Evolutionary conservation across 2,797 vertebrate species (phyloP).

Genomic region (Hyperoplus lanceolatus): DNA sequence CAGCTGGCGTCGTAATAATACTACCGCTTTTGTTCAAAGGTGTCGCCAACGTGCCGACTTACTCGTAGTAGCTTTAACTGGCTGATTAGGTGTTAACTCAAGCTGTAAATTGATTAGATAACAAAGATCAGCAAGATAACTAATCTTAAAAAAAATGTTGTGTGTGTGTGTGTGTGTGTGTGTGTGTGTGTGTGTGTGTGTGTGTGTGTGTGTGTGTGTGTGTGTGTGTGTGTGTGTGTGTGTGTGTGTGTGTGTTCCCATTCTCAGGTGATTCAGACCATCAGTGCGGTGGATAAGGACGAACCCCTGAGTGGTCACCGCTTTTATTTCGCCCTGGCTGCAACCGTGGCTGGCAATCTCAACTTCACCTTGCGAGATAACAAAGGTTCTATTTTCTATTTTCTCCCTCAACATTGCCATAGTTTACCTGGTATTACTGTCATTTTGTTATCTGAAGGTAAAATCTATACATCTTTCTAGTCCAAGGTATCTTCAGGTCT

Average conservation of each 20-base stretch:
- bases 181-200: conserved; percentile 5
- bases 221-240: neutral
- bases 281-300: conserved; percentile 95
- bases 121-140: conserved; percentile 29
- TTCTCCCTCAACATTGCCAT: neutral
- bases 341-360: conserved; percentile 88
- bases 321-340: conserved; percentile 92
- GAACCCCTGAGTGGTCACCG: conserved; percentile 92
- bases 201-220: conserved; percentile 5
- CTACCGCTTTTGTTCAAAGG: too few relatives aligned
- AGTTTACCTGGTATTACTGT: neutral
- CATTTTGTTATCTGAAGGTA: neutral
- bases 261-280: conserved; percentile 94
- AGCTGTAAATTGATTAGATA: conserved; percentile 11
- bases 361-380: conserved; percentile 97
- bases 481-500: neutral
- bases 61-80: too few relatives aligned
- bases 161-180: conserved; percentile 1
- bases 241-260: conserved; percentile 14
- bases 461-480: neutral
- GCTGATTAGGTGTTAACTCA: too few relatives aligned
- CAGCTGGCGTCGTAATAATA: too few relatives aligned
- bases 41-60: too few relatives aligned
- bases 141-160: conserved; percentile 5
- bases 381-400: conserved; percentile 86